Base-by-base conservation (phyloP, 2,113 vertebrate species). In the Anhinga anhinga region DNA sequence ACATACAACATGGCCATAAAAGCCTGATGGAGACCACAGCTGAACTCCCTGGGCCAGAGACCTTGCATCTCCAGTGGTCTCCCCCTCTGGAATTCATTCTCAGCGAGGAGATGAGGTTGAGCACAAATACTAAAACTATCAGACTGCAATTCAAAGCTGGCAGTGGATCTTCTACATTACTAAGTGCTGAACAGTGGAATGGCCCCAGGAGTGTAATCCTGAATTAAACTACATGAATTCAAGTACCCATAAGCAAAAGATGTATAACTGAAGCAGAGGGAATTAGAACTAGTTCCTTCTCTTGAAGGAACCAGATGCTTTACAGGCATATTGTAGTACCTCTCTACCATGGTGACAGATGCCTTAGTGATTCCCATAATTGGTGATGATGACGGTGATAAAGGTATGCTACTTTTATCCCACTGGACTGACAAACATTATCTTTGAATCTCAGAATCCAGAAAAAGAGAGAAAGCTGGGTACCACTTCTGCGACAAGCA, bases 181-280 rank as follows among this genome's bases (percentile, higher is more conserved):
- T 93, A 95, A 96, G 81, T 90, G 82, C 87, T 95, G 95, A 96
- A 88, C 84, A 96, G 91, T 95, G 58, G 93, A 96, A 96, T 95
- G 91, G 96, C 94, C 94, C 91, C 96, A 95, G 78, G 93, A 96
- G 96, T 97, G 89, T 95, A 96, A 97, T 97, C 96, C 95, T 95
- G 95, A 95, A 97, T 97, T 96, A 97, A 97, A 96, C 96, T 97
- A 97, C 95, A 97, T 3, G 91, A 93, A 95, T 95, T 96, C 94
- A 97, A 97, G 96, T 95, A 96, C 94, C 97, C 97, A 97, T 97
- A 96, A 96, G 96, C 97, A 97, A 97, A 96, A 97, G 95, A 97
- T 95, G 94, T 97, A 97, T 95, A 97, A 97, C 93, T 94, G 94
- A 97, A 96, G 96, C 93, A 90, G 87, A 90, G 95, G 94, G 97